Conservation (phyloP, 2,113 vertebrate genomes). For the Poicephalus gulielmi region DNA sequence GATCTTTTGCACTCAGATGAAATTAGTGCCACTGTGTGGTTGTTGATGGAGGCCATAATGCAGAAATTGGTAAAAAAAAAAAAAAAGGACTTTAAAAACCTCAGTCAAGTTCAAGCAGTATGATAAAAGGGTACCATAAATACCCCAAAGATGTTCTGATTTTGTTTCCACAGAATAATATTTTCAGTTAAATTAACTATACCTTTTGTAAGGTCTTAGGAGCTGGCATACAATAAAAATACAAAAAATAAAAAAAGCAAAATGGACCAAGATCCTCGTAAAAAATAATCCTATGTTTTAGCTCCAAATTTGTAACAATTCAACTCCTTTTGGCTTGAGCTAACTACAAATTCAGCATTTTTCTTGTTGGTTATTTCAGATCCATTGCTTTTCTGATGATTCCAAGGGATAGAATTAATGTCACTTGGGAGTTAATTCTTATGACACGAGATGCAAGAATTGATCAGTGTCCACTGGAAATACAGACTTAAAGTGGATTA, state of each 20-base stretch:
- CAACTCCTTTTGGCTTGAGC: background rate
- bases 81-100: background rate
- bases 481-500: accelerated
- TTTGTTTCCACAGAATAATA: background rate
- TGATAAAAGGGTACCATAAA: background rate
- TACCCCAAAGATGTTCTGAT: background rate
- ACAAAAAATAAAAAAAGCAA: background rate
- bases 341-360: background rate
- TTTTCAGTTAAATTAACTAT: background rate
- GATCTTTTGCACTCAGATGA: background rate
- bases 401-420: background rate
- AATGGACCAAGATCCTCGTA: background rate
- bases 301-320: background rate
- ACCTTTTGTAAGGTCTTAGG: background rate
- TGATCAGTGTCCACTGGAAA: background rate
- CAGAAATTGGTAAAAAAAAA: background rate
- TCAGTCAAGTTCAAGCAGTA: background rate
- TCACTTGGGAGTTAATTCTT: background rate
- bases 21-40: background rate
- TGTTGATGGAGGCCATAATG: background rate
- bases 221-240: background rate
- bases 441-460: background rate
- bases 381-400: background rate
- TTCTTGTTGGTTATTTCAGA: background rate
- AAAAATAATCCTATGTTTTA: background rate